Evolutionary conservation across 2,113 vertebrate genomes (phyloP).

Genomic region (Rana temporaria): DNA sequence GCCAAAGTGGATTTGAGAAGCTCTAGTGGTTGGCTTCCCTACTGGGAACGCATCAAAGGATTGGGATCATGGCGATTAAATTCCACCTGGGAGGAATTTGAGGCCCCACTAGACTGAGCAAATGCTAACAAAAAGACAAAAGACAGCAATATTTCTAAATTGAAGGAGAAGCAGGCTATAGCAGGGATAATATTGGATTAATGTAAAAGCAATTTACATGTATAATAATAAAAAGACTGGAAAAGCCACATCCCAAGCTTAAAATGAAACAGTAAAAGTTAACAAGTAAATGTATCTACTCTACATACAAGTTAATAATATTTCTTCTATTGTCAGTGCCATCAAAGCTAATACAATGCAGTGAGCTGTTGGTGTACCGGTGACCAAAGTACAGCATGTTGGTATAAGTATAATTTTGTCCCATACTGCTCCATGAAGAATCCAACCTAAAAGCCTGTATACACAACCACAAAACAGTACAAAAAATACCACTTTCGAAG

Average conservation of each 20-base stretch:
- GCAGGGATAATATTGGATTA: slow-evolving; percentile 24
- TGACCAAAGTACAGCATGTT: no score
- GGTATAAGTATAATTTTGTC: no score
- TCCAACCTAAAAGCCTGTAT: no score
- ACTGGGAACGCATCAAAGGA: slow-evolving; percentile 53
- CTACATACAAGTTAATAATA: background rate
- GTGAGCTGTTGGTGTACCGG: no score
- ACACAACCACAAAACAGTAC: no score
- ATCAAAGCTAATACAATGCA: no score
- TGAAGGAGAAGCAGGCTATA: slow-evolving; percentile 8
- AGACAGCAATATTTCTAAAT: slow-evolving; percentile 13
- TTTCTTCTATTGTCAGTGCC: no score
- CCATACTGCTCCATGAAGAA: no score
- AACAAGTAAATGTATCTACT: slow-evolving; percentile 22
- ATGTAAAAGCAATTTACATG: slow-evolving; percentile 32
- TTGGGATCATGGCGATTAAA: slow-evolving; percentile 53
- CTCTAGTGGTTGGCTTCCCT: slow-evolving; percentile 47
- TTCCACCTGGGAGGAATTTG: slow-evolving; percentile 46
- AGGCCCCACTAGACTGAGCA: slow-evolving; percentile 38
- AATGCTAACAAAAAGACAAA: slow-evolving; percentile 45
- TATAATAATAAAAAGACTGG: slow-evolving; percentile 10
- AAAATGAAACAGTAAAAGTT: background rate
- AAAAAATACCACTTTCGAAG: no score
- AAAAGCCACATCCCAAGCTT: background rate
- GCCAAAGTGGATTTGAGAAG: slow-evolving; percentile 55